Base-by-base conservation (phyloP, 1,140 invertebrate species). In the Formica selysi region DNA sequence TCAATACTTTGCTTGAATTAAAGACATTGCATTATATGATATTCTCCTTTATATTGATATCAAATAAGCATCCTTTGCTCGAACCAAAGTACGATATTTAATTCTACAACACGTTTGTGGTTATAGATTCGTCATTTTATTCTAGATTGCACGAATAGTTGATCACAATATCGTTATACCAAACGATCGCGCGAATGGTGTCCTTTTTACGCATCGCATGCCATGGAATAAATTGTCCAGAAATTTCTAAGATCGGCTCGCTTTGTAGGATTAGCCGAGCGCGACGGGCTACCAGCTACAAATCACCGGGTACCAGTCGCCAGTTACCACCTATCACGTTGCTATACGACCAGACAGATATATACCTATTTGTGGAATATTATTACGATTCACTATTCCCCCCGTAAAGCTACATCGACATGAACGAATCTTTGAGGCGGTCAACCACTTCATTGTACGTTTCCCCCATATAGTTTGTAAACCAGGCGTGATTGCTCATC, bases 301-400 rank as follows among this genome's bases (percentile, higher is more conserved):
- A 91, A 93, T 93, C 91, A 92, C 85, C 83, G 78, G 91, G 87
- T 91, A 93, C 92, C 91, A 93, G 92, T 91, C 91, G 89, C 85
- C 89, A 92, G 91, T 91, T 85, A 86, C 87, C 88, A 91, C 89
- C 91, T 93, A 90, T 89, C 89, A 89, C 85, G 84, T 65, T 51
- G 57, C 70, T 8, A 29, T 54, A n/a, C 70, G 57, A 48, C 16
- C 16, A 1, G 48, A 51, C 16, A 51, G 0, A 51, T 51, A 51
- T 19, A 19, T 44, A 44, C 11, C n/a, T 59, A 61, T 57, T 57
- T 44, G 62, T 32, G 54, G 79, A 89, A 89, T 32, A 32, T 90
- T 89, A 90, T 83, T 74, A 80, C 79, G 88, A 89, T 68, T 73
- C 51, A 22, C n/a, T 59, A n/a, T 59, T 29, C 13, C 10, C 38